Evolutionary conservation across 2,797 vertebrate genomes (phyloP).

Genomic region (Esox lucius): DNA sequence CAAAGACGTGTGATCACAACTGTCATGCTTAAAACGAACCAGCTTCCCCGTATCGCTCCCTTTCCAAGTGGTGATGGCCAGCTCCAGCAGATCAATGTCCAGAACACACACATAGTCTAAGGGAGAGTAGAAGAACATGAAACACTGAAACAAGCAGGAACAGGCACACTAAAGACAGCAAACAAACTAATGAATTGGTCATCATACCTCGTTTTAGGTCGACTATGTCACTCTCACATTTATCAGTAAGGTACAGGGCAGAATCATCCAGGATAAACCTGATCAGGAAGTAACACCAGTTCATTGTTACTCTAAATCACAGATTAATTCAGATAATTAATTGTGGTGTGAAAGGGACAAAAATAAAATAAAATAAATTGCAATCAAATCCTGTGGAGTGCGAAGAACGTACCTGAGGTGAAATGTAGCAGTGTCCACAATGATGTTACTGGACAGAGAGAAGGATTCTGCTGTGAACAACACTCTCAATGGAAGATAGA

Average conservation of each 20-base stretch:
- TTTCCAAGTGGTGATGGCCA: conserved; percentile 94
- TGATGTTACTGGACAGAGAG: conserved; percentile 91
- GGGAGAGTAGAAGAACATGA: conserved; percentile 2
- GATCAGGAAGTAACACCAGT: conserved; percentile 4
- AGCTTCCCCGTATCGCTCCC: conserved; percentile 80
- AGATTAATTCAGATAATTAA: too few species aligned
- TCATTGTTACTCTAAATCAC: not conserved
- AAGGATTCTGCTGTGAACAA: conserved; percentile 90
- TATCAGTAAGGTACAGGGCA: conserved; percentile 90
- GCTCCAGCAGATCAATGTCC: conserved; percentile 89
- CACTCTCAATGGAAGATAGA: conserved; percentile 86
- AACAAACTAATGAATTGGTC: not conserved
- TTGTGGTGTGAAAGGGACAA: not conserved
- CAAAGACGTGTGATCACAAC: too few species aligned
- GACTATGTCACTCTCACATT: conserved; percentile 83
- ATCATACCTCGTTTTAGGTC: conserved; percentile 85
- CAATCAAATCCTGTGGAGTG: not conserved
- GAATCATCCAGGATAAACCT: conserved; percentile 95
- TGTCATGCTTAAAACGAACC: conserved; percentile 61
- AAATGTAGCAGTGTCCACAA: conserved; percentile 91
- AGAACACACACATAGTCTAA: conserved; percentile 90
- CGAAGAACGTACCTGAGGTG: conserved; percentile 82
- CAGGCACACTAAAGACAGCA: not conserved
- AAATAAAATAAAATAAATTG: not conserved
- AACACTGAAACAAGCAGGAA: not conserved